Base-by-base conservation (phyloP, 2,797 vertebrate species). In the Falco rusticolus region DNA sequence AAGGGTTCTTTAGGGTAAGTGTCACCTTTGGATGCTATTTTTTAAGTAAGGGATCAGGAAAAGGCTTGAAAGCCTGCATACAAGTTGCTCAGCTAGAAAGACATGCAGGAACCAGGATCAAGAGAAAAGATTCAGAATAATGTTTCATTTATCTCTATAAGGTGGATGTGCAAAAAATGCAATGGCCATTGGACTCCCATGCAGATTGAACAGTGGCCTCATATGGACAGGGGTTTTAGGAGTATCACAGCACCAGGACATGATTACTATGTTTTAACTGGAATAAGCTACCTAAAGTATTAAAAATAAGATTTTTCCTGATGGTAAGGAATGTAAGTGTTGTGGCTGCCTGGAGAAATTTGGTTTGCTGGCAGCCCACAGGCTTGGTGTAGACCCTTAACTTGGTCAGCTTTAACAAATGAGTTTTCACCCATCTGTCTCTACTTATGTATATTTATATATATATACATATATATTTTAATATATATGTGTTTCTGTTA, bases 221-320 rank as follows among this genome's bases (percentile, higher is more conserved):
- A 9, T 48, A 37, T 0, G 1, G 59, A 29, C 1, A 59, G 20
- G 10, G 6, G 0, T 7, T 63, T 70, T 70, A 77, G 14, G 31
- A 4, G 11, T 47, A 16, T 64, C 57, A 75, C 10, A 75, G 24
- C 2, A 83, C 22, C 17, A 43, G 28, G 16, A 78, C 47, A 68
- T 1, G 12, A 64, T 33, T 75, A 13, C 14, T 65, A 45, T 5
- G 3, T 24, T 88, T 88, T 71, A 3, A 71, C 88, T 87, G 71
- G 21, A 80, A 77, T 45, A 47, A 33, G 33, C 18, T 60, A 66
- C 21, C 8, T 56, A 15, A 74, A 84, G 11, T 63, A 53, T 24
- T 76, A 63, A 41, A 56, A 90, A 37, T 37, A 22, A 74, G 1
- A 70, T 66, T 85, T 19, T 74, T 89, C 22, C 28, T 33, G 18